Percentiles rank a stretch among this genome's conserved stretches.
Evolutionary conservation across 2,888 invertebrate genomes (phyloP).

Genomic region (Heteromurus nitidus): DNA sequence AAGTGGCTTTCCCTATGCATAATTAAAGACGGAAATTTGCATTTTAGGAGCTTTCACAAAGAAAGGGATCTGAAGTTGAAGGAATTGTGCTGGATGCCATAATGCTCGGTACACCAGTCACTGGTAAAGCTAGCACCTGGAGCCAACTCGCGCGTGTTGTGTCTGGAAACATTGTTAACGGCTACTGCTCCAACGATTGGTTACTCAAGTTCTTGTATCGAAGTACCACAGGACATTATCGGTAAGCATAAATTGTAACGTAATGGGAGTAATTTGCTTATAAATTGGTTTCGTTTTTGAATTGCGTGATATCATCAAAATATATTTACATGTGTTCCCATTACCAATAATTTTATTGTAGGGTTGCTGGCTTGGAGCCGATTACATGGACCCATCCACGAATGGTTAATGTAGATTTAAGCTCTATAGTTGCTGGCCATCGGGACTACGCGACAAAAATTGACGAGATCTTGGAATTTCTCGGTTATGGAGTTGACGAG

Average conservation of each 20-base stretch:
- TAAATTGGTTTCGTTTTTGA: constrained; percentile 14
- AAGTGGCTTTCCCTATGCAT: constrained; percentile 52
- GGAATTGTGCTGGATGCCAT: constrained; percentile 82
- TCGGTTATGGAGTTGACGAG: constrained; percentile 70
- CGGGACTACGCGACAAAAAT: constrained; percentile 80
- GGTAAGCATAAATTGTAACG: constrained; percentile 75
- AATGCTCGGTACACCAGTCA: constrained; percentile 76
- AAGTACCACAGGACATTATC: constrained; percentile 79
- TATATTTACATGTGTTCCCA: too few relatives aligned
- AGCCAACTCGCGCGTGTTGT: constrained; percentile 78
- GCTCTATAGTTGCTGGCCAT: constrained; percentile 77
- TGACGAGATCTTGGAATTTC: constrained; percentile 76
- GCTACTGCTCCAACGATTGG: constrained; percentile 81
- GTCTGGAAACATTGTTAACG: constrained; percentile 81
- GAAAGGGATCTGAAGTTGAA: constrained; percentile 77
- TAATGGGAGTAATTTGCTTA: constrained; percentile 14
- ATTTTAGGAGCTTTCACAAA: constrained; percentile 77
- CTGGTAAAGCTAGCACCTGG: constrained; percentile 79
- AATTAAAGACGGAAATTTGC: constrained; percentile 52
- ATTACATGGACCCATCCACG: constrained; percentile 72
- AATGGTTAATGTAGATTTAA: constrained; percentile 72
- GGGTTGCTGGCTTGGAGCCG: constrained; percentile 72
- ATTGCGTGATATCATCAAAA: too few relatives aligned
- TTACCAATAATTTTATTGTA: too few relatives aligned
- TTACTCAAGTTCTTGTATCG: constrained; percentile 81